These are phyloP conservation scores for Eulemur albifrons DNA, from an alignment of 2,797 vertebrate genomes.

Conservation along the genomic window DNA sequence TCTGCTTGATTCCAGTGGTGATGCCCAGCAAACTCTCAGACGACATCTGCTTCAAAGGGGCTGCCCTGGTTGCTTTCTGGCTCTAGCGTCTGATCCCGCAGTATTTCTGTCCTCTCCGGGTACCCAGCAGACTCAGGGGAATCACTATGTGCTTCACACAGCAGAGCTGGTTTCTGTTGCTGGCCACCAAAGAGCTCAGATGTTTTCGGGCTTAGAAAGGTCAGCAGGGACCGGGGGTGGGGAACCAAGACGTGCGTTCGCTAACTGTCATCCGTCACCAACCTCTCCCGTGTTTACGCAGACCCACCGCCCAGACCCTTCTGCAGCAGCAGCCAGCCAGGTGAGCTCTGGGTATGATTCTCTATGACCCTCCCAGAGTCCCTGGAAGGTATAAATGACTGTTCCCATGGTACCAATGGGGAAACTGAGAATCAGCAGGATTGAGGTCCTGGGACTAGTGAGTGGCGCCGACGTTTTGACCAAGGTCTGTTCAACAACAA, in stretches of 20 bases:
- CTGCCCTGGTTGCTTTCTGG: not conserved
- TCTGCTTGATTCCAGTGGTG: too few relatives aligned
- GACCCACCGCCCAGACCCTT: rapidly evolving
- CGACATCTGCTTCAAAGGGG: rapidly evolving
- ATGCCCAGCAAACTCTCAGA: rapidly evolving
- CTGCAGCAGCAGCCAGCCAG: rapidly evolving
- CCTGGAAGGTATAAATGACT: rapidly evolving
- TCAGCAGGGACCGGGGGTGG: rapidly evolving
- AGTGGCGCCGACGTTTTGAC: not conserved
- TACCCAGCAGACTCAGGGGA: not conserved
- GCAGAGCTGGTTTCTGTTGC: not conserved
- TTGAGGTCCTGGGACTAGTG: rapidly evolving
- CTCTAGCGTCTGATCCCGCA: not conserved
- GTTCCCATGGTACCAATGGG: too few relatives aligned
- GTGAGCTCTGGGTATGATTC: not conserved
- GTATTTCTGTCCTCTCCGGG: rapidly evolving
- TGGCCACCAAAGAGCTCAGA: not conserved
- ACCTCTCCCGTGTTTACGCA: rapidly evolving
- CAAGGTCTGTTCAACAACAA: not conserved
- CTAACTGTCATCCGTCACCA: rapidly evolving
- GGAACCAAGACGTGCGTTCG: not conserved
- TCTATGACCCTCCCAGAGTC: rapidly evolving
- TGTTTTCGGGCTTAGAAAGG: not conserved
- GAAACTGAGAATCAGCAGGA: not conserved
- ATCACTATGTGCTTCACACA: not conserved